These are phyloP conservation scores for Lerista edwardsae DNA, from an alignment of 2,797 vertebrate genomes.

Conservation along the genomic window DNA sequence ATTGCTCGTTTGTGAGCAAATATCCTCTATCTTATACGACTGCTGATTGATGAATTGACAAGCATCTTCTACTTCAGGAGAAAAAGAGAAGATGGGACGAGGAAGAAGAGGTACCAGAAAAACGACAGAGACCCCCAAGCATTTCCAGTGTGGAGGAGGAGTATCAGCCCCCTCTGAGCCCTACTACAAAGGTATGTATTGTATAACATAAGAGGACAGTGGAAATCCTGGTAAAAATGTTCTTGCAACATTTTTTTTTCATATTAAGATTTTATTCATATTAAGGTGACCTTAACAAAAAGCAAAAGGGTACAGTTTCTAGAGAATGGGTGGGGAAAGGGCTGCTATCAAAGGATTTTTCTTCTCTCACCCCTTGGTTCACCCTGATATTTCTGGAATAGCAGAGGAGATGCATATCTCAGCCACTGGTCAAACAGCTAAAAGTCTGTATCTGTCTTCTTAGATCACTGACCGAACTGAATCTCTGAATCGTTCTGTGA, in stretches of 20 bases:
- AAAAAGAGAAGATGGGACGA: conserved; percentile 78
- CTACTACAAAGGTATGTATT: conserved; percentile 81
- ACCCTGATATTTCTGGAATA: background rate
- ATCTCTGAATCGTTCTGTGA: conserved; percentile 86
- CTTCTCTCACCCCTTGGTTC: background rate
- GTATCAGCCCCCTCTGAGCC: conserved; percentile 82
- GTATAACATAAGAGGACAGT: background rate
- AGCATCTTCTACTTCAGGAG: conserved; percentile 73
- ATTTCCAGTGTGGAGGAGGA: conserved; percentile 70
- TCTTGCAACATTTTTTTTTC: background rate
- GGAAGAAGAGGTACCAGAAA: conserved; percentile 72
- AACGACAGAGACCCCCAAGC: conserved; percentile 79
- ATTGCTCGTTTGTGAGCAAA: background rate
- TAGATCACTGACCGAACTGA: conserved; percentile 88
- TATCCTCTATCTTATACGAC: background rate
- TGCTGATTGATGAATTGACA: background rate
- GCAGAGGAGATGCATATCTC: background rate
- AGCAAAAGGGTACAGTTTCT: background rate
- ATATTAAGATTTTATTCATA: too few relatives aligned
- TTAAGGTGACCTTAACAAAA: background rate
- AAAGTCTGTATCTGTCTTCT: background rate
- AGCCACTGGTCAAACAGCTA: background rate
- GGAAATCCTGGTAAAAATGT: fast-evolving
- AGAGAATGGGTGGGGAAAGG: background rate
- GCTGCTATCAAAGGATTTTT: background rate